Conservation (phyloP, 1,140 invertebrate species). For the Drosophila miranda region DNA sequence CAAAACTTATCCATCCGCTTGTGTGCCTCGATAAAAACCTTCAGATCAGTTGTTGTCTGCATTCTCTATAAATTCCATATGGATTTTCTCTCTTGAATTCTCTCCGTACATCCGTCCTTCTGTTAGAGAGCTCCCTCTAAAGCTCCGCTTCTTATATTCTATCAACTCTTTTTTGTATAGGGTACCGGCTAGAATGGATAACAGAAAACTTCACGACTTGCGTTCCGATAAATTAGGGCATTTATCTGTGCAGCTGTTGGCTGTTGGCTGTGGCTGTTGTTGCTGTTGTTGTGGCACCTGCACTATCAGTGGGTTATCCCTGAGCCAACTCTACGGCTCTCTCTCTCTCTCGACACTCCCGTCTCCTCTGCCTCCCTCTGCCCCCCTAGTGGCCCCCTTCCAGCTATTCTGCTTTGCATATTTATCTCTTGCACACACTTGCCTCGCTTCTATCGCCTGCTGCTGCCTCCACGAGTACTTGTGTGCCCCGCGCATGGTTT, state of each 20-base stretch:
- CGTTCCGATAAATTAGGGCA: slow-evolving; percentile 70
- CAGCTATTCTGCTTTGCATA: slow-evolving; percentile 60
- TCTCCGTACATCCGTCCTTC: no score
- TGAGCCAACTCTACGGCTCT: not conserved
- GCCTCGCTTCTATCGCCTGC: slow-evolving; percentile 37
- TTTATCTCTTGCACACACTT: slow-evolving; percentile 70
- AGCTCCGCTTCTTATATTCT: not conserved
- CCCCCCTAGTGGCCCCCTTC: not conserved
- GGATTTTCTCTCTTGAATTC: no score
- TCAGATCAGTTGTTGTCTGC: no score
- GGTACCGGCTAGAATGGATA: slow-evolving; percentile 11
- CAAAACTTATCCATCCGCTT: no score
- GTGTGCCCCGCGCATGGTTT: slow-evolving; percentile 33
- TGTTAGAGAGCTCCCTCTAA: not conserved
- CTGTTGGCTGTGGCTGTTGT: slow-evolving; percentile 29
- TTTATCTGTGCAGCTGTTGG: slow-evolving; percentile 67
- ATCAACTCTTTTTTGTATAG: slow-evolving; percentile 19
- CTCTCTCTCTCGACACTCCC: not conserved
- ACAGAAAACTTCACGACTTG: slow-evolving; percentile 34
- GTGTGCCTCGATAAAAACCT: no score
- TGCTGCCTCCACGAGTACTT: slow-evolving; percentile 5
- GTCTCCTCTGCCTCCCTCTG: not conserved
- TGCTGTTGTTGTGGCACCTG: slow-evolving; percentile 61
- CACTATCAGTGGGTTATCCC: slow-evolving; percentile 58
- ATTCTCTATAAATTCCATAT: no score